phyloP scores from a whole-genome alignment of 1,140 invertebrate species.

The Drosophila murphyi region DNA sequence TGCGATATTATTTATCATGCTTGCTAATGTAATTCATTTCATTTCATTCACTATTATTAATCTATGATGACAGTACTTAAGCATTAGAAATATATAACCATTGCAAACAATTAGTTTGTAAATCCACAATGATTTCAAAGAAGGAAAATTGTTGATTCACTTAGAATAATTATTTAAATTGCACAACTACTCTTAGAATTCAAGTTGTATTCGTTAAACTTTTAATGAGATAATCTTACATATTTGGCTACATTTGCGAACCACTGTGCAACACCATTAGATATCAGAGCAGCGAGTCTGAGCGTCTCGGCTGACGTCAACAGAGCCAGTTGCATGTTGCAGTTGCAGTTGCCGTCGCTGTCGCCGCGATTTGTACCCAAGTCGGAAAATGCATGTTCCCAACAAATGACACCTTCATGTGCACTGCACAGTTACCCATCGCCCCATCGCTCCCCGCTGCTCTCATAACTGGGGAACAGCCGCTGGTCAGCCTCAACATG shows the following conservation, averaged over 20 bases:
- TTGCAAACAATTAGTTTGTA: too few relatives aligned
- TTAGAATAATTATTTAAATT: too few relatives aligned
- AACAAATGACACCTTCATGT: constrained; percentile 82
- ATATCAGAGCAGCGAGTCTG: constrained; percentile 21
- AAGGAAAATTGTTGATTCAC: too few relatives aligned
- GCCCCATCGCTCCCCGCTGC: not conserved
- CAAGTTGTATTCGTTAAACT: not conserved
- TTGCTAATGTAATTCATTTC: too few relatives aligned
- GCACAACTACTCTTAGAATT: too few relatives aligned
- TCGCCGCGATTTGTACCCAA: constrained; percentile 71
- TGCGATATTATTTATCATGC: too few relatives aligned
- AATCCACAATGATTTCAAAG: too few relatives aligned
- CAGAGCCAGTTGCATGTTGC: constrained; percentile 38
- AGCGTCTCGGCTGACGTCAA: constrained; percentile 40
- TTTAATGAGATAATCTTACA: not conserved
- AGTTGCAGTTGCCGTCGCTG: constrained; percentile 44
- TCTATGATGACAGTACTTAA: too few relatives aligned
- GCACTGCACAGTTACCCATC: constrained; percentile 46
- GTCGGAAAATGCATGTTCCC: constrained; percentile 76
- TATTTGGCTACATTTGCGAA: not conserved
- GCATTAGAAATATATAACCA: too few relatives aligned
- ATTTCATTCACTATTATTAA: too few relatives aligned
- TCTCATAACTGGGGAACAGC: constrained; percentile 53
- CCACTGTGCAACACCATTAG: constrained; percentile 55
- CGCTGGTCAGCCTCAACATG: constrained; percentile 48